Evolutionary conservation across 2,888 invertebrate genomes (phyloP), one percentile per base, ranked within the genome.

Genomic region (Leptopilina drosophilae): DNA sequence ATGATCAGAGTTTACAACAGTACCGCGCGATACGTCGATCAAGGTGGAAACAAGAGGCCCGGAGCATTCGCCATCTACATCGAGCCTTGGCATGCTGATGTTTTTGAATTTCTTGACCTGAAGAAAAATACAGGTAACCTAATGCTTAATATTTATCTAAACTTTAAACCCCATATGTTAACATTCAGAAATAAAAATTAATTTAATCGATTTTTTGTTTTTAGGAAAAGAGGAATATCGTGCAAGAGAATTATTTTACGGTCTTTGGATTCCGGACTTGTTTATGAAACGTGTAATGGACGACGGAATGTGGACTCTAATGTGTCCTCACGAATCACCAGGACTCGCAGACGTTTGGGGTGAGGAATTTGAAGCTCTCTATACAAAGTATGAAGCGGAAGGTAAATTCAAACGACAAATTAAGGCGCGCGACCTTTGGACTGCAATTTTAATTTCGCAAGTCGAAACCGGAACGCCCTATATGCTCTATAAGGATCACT

Each of bases 21-120:
- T 89, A 97, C 98, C 4, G 98, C 99, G 0, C 94, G 98, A 80
- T 99, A 99, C 92, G 98, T 99, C 0, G 98, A 99, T 91, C 99
- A 99, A 93, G 98, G 99, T 33, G 99, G 99, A 73, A 98, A 98
- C 89, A 99, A 99, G 94, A 93, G 99, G 82, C 99, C 99, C 2
- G 99, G 99, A 33, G 99, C 99, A 4, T 98, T 99, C 93, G 98
- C 99, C 15, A 95, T 99, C 82, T 99, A 99, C 90, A 92, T 99
- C 77, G 99, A 99, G 92, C 99, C 99, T 0, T 99, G 99, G 99
- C 99, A 99, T 93, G 96, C 98, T 0, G 99, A 99, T 91, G 94
- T 99, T 80, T 97, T 98, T 90, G 98, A 98, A 81, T 99, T 99
- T 92, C 93, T 99, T 76, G 97, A 99, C 90, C 93, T 99, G 76